Evolutionary conservation across 1,140 invertebrate species (phyloP).

Genomic region (Bilobella aurantiaca): DNA sequence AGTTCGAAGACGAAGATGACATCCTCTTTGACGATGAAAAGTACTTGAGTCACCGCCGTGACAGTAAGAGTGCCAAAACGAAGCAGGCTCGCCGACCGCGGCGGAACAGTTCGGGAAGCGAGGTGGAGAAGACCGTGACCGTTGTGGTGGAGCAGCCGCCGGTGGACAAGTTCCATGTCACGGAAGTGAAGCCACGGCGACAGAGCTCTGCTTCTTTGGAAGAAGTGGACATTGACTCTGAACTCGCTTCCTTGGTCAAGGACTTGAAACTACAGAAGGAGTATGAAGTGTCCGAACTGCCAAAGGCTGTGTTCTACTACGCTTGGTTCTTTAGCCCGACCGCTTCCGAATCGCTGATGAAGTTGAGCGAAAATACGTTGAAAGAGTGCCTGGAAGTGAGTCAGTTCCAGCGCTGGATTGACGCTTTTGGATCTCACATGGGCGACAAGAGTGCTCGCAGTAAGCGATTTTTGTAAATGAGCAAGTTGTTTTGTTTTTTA

Average conservation of each 20-base stretch:
- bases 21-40: not conserved
- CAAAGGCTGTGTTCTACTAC: conserved; percentile 26
- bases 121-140: not conserved
- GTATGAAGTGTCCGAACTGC: conserved; percentile 1
- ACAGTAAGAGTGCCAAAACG: not conserved
- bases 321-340: conserved; percentile 28
- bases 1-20: not conserved
- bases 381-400: conserved; percentile 14
- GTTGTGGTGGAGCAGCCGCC: not conserved
- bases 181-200: not conserved
- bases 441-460: not conserved
- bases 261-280: not conserved
- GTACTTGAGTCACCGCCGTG: not conserved
- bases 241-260: not conserved
- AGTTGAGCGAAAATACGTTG: conserved; percentile 8
- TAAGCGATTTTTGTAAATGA: not conserved
- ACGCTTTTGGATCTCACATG: not conserved
- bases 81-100: not conserved
- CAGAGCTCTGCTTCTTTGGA: not conserved
- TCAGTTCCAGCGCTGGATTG: conserved; percentile 18
- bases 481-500: not conserved
- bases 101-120: not conserved
- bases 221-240: not conserved
- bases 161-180: not conserved
- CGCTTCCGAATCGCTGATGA: conserved; percentile 10